Base-by-base conservation (phyloP, 2,797 vertebrate species). In the Phoebastria nigripes region DNA sequence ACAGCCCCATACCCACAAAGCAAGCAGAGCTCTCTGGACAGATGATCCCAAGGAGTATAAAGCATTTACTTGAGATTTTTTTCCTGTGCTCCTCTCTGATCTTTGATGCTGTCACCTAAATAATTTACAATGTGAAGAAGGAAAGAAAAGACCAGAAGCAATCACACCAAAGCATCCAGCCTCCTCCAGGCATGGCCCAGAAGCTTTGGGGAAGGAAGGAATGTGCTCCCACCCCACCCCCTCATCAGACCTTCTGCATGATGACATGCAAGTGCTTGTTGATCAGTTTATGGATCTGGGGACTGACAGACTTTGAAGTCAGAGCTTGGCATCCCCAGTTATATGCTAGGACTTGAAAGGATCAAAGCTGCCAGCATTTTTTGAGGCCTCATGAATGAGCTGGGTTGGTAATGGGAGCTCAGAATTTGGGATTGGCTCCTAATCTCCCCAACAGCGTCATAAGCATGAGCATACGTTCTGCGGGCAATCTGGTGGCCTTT, bases 251-350 rank as follows among this genome's bases (percentile, higher is more conserved):
- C 65, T 82, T 90, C 55, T 88, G n/a, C 69, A 59, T 35, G 78
- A 87, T 89, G 95, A 95, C 95, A 95, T 93, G 87, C 87, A 83
- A 95, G 78, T 66, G 71, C 94, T 93, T 92, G 91, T 54, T 90
- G 94, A 96, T 91, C 94, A 76, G 77, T 94, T 96, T 92, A 88
- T 89, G 82, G 92, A 83, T 86, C 66, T 92, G 82, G 93, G 91
- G 90, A 94, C 84, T 94, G 93, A 94, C 82, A 81, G 55, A 80
- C 93, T 96, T 97, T 96, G 96, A 97, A 97, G 93, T 91, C n/a
- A 79, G 79, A 91, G 76, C 86, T 93, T 95, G 95, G 95, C 94
- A 96, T 83, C 80, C 78, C 93, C 78, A 74, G 77, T 90, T 97
- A 89, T 79, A 86, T 22, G 89, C 89, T 85, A 87, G n/a, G 69